Percentiles rank a stretch among this genome's conserved stretches.
Conservation (phyloP, 2,888 invertebrate species). For the Tinea pellionella region DNA sequence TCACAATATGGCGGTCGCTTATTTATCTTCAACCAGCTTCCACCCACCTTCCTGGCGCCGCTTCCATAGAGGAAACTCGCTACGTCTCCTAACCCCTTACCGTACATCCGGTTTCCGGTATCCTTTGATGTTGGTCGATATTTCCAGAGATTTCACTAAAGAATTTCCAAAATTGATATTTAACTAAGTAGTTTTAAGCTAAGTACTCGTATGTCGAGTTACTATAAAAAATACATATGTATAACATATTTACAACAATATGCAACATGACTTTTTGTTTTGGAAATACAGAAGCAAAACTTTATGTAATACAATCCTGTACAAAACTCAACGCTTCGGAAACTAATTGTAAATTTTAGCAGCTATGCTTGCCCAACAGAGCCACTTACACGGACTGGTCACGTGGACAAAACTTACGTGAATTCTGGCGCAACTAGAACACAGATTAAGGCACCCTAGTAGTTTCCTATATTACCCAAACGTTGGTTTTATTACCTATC, state of each 20-base stretch:
- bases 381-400: background rate
- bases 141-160: slow-evolving; percentile 27
- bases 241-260: background rate
- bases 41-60: slow-evolving; percentile 64
- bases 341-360: slow-evolving; percentile 6
- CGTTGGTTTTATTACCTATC: no score
- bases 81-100: slow-evolving; percentile 67
- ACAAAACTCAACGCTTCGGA: background rate
- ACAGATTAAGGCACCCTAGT: slow-evolving; percentile 13
- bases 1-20: slow-evolving; percentile 58
- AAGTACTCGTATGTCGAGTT: no score
- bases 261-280: background rate
- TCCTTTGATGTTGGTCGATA: slow-evolving; percentile 52
- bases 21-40: slow-evolving; percentile 35
- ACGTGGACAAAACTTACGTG: slow-evolving; percentile 3
- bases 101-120: slow-evolving; percentile 63
- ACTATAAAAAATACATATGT: no score
- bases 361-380: background rate
- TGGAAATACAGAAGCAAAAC: background rate
- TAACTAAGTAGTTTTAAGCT: no score
- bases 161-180: no score
- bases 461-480: slow-evolving; percentile 20
- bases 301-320: background rate
- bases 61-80: slow-evolving; percentile 61
- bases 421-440: slow-evolving; percentile 16